Base-by-base conservation (phyloP, 1,140 invertebrate species). In the Oscheius sp. region DNA sequence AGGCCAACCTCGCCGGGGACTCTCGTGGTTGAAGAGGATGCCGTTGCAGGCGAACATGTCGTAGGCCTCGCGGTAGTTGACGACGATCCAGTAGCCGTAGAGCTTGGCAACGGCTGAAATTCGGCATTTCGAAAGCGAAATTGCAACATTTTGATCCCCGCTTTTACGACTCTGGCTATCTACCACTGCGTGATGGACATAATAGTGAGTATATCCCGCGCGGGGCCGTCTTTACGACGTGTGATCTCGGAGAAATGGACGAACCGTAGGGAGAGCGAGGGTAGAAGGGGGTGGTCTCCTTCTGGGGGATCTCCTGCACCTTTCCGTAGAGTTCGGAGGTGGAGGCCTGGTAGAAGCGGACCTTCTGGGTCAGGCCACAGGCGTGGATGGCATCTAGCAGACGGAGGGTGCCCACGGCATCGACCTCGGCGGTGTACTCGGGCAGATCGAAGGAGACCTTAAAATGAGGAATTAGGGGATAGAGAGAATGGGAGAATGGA, bases 321-420 rank as follows among this genome's bases (percentile, higher is more conserved):
- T 95, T 95, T n/a, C 96, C 96, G 85, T 94, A 99, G 58, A 99
- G 87, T 86, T 99, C 97, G 34, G 94, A 97, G 0, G 96, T 99
- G 0, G 95, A 98, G 0, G 96, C 96, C 85, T 99, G 94, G 87
- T 99, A 99, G 85, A 98, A 97, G 81, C 90, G 91, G 3, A 96
- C 91, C 45, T 89, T 87, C 69, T 91, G 91, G 74, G 93, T 91
- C 35, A 98, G 86, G 7, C 91, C 90, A 84, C 93, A 96, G 0
- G 93, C 95, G 78, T 94, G 88, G 65, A 99, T 93, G 0, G 97
- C 97, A 85, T 99, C 96, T 52, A 99, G 86, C 15, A 99, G 86
- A 76, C 96, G 87, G 3, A 99, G 87, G 0, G 95, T 97, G 13
- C 97, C 97, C n/a, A 99, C 89, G 3, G 91, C 97, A 87, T 99